A percentile compares a stretch with the other conserved stretches of the same genome.
Conservation (phyloP, 2,888 invertebrate genomes). For the Morinoia aosen region DNA sequence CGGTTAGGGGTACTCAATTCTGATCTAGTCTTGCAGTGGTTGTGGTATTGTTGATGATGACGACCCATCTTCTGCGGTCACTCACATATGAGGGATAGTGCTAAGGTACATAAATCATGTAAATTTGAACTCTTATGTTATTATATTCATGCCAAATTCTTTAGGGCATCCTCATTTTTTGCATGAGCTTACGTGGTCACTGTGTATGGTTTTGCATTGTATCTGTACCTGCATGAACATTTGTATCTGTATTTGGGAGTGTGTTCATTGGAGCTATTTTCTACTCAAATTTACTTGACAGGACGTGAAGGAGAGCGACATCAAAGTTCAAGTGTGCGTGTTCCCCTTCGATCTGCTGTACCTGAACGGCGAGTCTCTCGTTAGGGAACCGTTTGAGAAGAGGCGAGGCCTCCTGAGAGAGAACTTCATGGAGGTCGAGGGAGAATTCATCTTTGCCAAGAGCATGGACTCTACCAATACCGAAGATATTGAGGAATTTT, state of each 20-base stretch:
- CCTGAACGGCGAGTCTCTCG: constrained; percentile 88
- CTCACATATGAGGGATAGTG: background rate
- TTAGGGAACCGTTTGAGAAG: constrained; percentile 81
- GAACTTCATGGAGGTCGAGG: constrained; percentile 78
- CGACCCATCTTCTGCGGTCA: too few species aligned
- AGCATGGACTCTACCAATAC: constrained; percentile 79
- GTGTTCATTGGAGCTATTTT: background rate
- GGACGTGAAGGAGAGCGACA: constrained; percentile 82
- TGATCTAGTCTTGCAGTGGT: too few species aligned
- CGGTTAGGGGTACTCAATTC: too few species aligned
- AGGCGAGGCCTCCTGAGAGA: constrained; percentile 82
- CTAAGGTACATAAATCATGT: background rate
- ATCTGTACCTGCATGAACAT: background rate
- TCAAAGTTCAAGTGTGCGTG: constrained; percentile 92
- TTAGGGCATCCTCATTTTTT: background rate
- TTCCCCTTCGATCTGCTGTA: constrained; percentile 97
- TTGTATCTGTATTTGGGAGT: background rate
- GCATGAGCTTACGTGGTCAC: background rate
- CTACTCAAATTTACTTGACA: constrained; percentile 69
- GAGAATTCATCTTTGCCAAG: constrained; percentile 91
- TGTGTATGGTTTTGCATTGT: background rate
- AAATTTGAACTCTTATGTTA: background rate
- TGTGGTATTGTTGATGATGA: too few species aligned
- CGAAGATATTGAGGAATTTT: constrained; percentile 93
- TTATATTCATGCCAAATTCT: background rate